Conservation (phyloP, 2,797 vertebrate genomes). For the Anas capensis region DNA sequence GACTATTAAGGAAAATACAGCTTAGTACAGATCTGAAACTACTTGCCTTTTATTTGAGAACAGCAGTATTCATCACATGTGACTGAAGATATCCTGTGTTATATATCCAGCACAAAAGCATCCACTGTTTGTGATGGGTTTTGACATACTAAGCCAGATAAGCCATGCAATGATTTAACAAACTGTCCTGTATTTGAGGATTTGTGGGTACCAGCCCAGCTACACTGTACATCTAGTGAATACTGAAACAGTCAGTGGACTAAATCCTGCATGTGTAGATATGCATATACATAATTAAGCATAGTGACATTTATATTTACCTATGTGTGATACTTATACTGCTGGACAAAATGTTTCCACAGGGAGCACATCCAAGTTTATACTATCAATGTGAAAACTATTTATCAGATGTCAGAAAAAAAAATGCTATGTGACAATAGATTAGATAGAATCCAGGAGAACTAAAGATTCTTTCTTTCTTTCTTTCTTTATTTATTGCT, state of each 20-base stretch:
- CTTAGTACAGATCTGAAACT: not conserved
- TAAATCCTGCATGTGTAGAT: not conserved
- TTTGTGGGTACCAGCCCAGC: not conserved
- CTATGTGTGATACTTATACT: not conserved
- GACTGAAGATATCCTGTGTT: not conserved
- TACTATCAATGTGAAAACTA: not conserved
- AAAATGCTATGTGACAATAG: not conserved
- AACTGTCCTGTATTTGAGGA: not conserved
- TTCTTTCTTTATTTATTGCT: not conserved
- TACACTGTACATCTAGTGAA: rapidly evolving
- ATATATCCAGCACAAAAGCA: not conserved
- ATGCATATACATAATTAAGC: not conserved
- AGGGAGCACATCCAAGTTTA: not conserved
- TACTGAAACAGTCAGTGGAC: not conserved
- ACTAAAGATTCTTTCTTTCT: not conserved
- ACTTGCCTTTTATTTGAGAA: not conserved
- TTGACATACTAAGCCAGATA: not conserved
- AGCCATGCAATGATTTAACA: not conserved
- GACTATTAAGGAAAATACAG: not conserved
- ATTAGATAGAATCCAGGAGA: not conserved
- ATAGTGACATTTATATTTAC: not conserved
- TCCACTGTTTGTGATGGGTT: not conserved
- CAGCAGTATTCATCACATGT: not conserved
- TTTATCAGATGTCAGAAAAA: not conserved
- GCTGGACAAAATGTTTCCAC: not conserved